Evolutionary conservation across 2,113 vertebrate genomes (phyloP).

Genomic region (Puffinus mauretanicus): DNA sequence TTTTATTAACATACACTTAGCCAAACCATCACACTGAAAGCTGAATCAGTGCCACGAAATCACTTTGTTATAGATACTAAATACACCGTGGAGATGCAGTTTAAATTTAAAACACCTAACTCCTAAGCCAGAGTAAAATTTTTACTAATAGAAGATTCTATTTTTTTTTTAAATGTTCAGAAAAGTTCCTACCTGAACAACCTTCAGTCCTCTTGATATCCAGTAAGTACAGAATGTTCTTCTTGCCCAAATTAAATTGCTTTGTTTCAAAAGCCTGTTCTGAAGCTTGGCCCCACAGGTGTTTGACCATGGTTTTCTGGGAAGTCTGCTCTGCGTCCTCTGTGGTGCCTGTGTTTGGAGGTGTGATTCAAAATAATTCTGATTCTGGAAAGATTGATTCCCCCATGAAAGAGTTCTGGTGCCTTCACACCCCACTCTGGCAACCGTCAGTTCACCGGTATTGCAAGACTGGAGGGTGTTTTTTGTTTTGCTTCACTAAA

Average conservation of each 20-base stretch:
- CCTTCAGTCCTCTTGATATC: background rate
- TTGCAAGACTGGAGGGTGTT: background rate
- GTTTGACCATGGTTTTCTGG: background rate
- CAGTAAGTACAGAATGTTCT: background rate
- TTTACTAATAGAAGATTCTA: background rate
- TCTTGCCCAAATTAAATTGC: background rate
- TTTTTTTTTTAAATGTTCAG: background rate
- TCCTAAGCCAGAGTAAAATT: background rate
- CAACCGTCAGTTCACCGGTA: background rate
- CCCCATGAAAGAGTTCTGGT: background rate
- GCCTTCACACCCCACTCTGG: background rate
- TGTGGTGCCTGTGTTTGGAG: background rate
- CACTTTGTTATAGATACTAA: background rate
- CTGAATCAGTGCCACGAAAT: background rate
- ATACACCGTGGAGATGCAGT: background rate
- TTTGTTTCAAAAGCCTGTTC: background rate
- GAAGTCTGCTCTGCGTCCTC: background rate
- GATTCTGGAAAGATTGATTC: background rate
- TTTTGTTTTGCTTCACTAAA: background rate
- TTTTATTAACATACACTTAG: background rate
- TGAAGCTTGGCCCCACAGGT: background rate
- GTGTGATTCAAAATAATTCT: background rate
- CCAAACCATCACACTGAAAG: background rate
- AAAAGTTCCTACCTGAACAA: background rate
- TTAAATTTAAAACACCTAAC: background rate